A percentile compares a stretch with the other conserved stretches of the same genome.
Conservation (phyloP, 1,140 invertebrate genomes). For the Cydia amplana region DNA sequence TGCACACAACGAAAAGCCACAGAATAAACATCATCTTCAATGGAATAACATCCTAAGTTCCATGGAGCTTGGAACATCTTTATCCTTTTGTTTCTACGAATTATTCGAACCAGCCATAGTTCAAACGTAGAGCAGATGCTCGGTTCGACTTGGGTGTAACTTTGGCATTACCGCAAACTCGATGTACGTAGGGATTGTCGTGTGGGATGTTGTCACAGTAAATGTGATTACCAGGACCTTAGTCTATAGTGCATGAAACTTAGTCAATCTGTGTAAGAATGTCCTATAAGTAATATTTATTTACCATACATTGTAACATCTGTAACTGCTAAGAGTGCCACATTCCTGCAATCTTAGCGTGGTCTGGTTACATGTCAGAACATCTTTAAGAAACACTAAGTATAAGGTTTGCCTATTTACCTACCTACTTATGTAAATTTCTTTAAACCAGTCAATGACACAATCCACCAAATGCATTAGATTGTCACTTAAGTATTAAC, state of each 20-base stretch:
- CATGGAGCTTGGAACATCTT: background rate
- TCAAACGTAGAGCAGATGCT: slow-evolving; percentile 8
- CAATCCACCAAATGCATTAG: background rate
- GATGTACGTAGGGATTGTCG: slow-evolving; percentile 1
- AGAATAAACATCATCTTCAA: background rate
- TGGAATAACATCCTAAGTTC: background rate
- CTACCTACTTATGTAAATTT: too few species aligned
- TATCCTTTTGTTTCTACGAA: background rate
- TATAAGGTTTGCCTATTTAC: too few species aligned
- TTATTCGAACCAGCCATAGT: background rate
- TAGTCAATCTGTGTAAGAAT: too few species aligned
- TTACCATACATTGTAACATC: too few species aligned
- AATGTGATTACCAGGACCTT: background rate
- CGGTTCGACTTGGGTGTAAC: slow-evolving; percentile 15
- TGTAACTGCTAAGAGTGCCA: too few species aligned
- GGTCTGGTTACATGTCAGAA: too few species aligned
- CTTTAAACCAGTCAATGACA: background rate
- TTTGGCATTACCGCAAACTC: slow-evolving; percentile 4
- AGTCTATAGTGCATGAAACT: background rate
- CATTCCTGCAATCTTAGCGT: too few species aligned
- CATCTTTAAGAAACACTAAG: too few species aligned
- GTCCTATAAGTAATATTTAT: too few species aligned
- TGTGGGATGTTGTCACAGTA: slow-evolving; percentile 7
- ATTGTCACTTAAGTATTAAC: background rate
- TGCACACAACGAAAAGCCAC: background rate